Base-by-base conservation (phyloP, 2,113 vertebrate genomes). In the Catharus minimus region DNA sequence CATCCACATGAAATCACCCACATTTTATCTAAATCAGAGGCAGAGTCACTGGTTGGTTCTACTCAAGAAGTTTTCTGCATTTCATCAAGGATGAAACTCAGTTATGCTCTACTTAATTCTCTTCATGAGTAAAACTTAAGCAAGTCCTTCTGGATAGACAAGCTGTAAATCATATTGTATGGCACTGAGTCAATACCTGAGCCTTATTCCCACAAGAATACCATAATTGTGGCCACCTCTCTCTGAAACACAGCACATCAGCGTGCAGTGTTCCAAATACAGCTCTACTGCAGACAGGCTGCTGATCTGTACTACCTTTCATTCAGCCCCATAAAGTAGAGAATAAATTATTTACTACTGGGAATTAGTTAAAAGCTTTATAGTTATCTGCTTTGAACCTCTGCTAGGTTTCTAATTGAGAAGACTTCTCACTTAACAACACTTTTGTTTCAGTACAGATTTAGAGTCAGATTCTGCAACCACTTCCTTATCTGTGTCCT, bases 401-500 rank as follows among this genome's bases (percentile, higher is more conserved):
- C 26, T 39, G 53, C 5, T 33, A 64, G 55, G 13, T 15, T 65
- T 86, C 79, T 60, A 93, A 92, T 88, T 69, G 36, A 79, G 50
- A 76, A 93, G 52, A 75, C 74, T 57, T 84, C 57, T 86, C 69
- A 58, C 33, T 57, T 67, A 78, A 95, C 24, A 78, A 55, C 23
- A 69, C 15, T 61, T 90, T 43, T 92, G 41, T 86, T 84, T 86
- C 81, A 79, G 66, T 89, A 41, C 52, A 94, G 92, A 93, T 95
- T 72, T 88, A 9, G 93, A 95, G 71, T 58, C 62, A 92, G 90
- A 92, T 91, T 82, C 82, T 90, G 76, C 80, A 95, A 95, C 86
- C 86, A 95, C 93, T 95, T 96, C 92, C 94, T 95, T 83, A 92
- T 26, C 77, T 88, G 58, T 88, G 81, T 93, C 88, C 92, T 66